A percentile compares a stretch with the other conserved stretches of the same genome.
Evolutionary conservation across 2,797 vertebrate species (phyloP).

Genomic region (Megalops cyprinoides): DNA sequence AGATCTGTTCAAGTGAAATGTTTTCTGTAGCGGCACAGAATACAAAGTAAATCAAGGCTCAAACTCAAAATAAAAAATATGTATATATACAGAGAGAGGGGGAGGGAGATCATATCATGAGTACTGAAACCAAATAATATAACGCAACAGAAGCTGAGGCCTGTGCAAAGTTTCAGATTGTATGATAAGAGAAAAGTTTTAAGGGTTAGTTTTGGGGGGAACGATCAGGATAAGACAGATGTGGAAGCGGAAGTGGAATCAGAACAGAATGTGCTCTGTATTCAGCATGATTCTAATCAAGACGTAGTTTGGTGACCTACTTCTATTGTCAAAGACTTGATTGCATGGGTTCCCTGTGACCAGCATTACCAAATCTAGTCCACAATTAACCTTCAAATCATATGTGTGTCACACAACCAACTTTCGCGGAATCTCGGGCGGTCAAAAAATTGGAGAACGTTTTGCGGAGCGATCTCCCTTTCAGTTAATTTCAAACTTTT

Average conservation of each 20-base stretch:
- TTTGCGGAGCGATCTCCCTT: conserved; percentile 56
- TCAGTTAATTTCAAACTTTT: conserved; percentile 57
- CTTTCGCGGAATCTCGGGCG: conserved; percentile 60
- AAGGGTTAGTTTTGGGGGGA: no score
- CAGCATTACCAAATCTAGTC: conserved; percentile 65
- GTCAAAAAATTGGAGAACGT: conserved; percentile 73
- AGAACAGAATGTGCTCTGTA: conserved; percentile 68
- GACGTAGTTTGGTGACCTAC: conserved; percentile 72
- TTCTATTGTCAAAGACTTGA: conserved; percentile 73
- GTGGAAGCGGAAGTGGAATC: conserved; percentile 70
- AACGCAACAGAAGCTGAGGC: neutral
- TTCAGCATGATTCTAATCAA: conserved; percentile 79
- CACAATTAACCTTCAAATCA: conserved; percentile 78
- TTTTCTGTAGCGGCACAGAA: no score
- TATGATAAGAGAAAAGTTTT: neutral
- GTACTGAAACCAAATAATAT: neutral
- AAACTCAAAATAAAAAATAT: no score
- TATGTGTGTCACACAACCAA: conserved; percentile 66
- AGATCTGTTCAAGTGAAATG: no score
- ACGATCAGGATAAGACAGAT: conserved; percentile 62
- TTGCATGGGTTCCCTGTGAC: conserved; percentile 68
- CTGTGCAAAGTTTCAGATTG: neutral
- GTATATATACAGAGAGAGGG: neutral
- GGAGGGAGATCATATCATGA: neutral
- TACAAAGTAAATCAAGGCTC: no score